Conservation (phyloP, 2,113 vertebrate species). For the Cyphomyrus discorhynchus region DNA sequence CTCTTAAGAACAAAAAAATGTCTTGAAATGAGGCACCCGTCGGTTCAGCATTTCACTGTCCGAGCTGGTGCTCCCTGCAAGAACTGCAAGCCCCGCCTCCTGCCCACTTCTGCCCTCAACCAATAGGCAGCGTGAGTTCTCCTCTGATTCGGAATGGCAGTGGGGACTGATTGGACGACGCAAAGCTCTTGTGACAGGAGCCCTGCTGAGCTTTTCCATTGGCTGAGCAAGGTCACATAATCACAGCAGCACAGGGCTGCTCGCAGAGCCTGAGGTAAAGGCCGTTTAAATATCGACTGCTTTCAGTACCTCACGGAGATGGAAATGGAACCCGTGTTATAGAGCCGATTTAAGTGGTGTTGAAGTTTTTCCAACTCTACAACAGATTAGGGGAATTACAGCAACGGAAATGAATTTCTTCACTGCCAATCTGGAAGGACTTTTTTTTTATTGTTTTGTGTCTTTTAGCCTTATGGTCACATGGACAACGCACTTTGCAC, state of each 20-base stretch:
- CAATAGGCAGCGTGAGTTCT: slow-evolving; percentile 8
- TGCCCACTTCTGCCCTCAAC: neutral
- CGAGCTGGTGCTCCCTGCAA: neutral
- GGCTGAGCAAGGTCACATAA: slow-evolving; percentile 5
- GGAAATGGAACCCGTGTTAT: neutral
- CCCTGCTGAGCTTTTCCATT: slow-evolving; percentile 4
- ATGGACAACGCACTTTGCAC: neutral
- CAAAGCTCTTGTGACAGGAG: neutral
- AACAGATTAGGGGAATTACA: neutral
- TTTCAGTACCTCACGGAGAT: neutral
- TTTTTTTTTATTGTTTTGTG: slow-evolving; percentile 17
- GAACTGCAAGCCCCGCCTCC: neutral
- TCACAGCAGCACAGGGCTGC: neutral
- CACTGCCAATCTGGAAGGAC: slow-evolving; percentile 16
- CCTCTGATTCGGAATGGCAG: slow-evolving; percentile 14
- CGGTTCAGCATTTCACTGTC: slow-evolving; percentile 21
- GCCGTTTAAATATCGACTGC: neutral
- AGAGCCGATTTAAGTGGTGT: neutral
- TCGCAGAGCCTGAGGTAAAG: slow-evolving; percentile 42
- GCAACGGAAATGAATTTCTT: neutral
- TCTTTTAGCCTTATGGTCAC: neutral
- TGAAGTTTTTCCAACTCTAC: neutral
- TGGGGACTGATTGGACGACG: neutral
- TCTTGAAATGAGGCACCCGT: slow-evolving; percentile 14
- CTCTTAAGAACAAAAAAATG: neutral